Percentiles rank a stretch among this genome's conserved stretches.
These are phyloP conservation scores for Beris morrisii DNA, from an alignment of 2,888 invertebrate genomes.

Conservation along the genomic window DNA sequence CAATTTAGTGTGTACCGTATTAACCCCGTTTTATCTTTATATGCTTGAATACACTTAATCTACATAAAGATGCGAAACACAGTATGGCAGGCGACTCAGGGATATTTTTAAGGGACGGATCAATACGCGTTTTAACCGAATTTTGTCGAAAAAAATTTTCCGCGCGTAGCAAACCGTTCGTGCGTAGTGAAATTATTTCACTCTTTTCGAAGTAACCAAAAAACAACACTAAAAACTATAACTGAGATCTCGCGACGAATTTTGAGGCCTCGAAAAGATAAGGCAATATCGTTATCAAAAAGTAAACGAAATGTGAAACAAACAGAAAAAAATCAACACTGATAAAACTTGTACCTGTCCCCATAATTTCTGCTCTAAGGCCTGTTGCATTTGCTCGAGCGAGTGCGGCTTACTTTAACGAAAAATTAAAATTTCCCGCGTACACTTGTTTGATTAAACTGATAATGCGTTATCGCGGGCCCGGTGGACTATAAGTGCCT, in stretches of 20 bases:
- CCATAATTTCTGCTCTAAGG: conserved; percentile 25
- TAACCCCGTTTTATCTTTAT: conserved; percentile 41
- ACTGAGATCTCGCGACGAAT: conserved; percentile 12
- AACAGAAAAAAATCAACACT: conserved; percentile 35
- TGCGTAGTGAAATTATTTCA: conserved; percentile 11
- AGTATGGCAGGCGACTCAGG: conserved; percentile 6
- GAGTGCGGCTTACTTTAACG: no score
- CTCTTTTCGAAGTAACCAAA: conserved; percentile 25
- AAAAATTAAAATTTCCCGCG: conserved; percentile 3
- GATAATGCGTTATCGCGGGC: conserved; percentile 34
- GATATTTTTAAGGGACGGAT: conserved; percentile 1
- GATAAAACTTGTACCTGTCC: conserved; percentile 39
- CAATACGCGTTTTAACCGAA: background rate
- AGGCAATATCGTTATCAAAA: conserved; percentile 28
- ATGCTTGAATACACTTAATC: conserved; percentile 39
- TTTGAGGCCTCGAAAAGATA: conserved; percentile 24
- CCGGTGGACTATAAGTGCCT: conserved; percentile 1
- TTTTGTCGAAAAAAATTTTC: no score
- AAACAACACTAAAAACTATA: conserved; percentile 19
- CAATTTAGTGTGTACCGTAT: conserved; percentile 38
- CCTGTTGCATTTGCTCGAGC: background rate
- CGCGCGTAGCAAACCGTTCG: no score
- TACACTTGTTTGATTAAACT: conserved; percentile 39
- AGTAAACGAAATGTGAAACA: conserved; percentile 33
- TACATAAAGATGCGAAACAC: conserved; percentile 20